Conservation (phyloP, 2,888 invertebrate genomes). For the Callyntrura sp. region DNA sequence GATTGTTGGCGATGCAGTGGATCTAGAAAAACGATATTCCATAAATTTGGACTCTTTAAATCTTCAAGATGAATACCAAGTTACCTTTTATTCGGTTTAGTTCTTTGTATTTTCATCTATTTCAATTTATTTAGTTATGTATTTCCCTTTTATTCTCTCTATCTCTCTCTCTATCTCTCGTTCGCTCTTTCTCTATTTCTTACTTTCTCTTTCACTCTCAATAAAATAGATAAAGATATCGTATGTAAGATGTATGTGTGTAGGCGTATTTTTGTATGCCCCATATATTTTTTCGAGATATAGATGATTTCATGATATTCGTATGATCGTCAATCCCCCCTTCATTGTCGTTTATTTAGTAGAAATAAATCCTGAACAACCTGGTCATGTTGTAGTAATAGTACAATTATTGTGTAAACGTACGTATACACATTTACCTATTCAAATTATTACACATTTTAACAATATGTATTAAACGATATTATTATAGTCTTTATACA, state of each 20-base stretch:
- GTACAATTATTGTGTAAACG: no score
- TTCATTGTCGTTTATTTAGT: not conserved
- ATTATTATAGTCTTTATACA: not conserved
- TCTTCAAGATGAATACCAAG: slow-evolving; percentile 75
- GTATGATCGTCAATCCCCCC: not conserved
- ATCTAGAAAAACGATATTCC: slow-evolving; percentile 65
- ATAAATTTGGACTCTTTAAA: slow-evolving; percentile 64
- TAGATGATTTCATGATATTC: not conserved
- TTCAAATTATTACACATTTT: slow-evolving; percentile 1
- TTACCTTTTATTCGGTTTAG: slow-evolving; percentile 74
- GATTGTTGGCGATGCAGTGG: slow-evolving; percentile 65
- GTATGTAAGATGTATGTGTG: not conserved
- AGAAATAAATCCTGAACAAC: no score
- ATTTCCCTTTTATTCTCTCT: no score
- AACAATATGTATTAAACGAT: not conserved
- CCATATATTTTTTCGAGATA: not conserved
- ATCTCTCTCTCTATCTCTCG: no score
- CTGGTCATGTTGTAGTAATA: no score
- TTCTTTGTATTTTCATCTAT: not conserved
- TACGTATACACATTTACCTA: not conserved
- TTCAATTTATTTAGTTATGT: no score
- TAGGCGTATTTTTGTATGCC: not conserved
- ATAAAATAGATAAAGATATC: not conserved
- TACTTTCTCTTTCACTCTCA: slow-evolving; percentile 20
- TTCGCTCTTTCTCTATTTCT: not conserved